Evolutionary conservation across 2,113 vertebrate species (phyloP), one percentile per base, ranked within the genome.

Genomic region (Amblyornis subalaris): DNA sequence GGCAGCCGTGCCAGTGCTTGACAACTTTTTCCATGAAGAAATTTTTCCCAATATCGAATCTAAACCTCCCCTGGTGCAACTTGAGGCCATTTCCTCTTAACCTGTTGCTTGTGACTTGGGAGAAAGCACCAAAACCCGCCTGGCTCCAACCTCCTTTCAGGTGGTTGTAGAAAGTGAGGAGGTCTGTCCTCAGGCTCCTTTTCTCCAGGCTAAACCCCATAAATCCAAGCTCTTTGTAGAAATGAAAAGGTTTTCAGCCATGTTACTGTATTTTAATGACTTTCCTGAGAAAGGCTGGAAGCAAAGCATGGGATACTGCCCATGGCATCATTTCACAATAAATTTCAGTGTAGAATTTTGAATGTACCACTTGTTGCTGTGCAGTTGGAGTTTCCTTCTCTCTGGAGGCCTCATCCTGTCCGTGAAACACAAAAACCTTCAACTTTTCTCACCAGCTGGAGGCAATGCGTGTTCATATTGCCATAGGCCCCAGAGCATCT

Each of bases 391-490:
- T 44, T 51, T 58, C 67, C 58, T 58, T 88, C 54, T 94, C 66
- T 85, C 69, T 80, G 54, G 74, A 85, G 80, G 35, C 38, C 51
- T 91, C 47, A 44, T 82, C 44, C 55, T 60, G 28, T 26, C 66
- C 62, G n/a, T 71, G 80, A 73, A 66, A 70, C 0, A 4, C 48
- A 78, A 66, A 10, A 67, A 75, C 45, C 69, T 83, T n/a, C 72
- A 77, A 3, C 54, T 88, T 70, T 83, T 86, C 90, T 94, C 85
- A 89, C 89, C 91, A 95, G 90, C 80, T 94, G 91, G 88, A 95
- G 93, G 90, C 94, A 94, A 93, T 91, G 82, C 29, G 0, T 78
- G 85, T 82, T 86, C 26, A 0, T 62, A 94, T 62, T 25, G 4
- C 92, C 88, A 83, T 70, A 73, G 82, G 74, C 62, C 75, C 45